These are phyloP conservation scores for Kradibia gibbosae DNA, from an alignment of 1,140 invertebrate genomes.

Conservation along the genomic window DNA sequence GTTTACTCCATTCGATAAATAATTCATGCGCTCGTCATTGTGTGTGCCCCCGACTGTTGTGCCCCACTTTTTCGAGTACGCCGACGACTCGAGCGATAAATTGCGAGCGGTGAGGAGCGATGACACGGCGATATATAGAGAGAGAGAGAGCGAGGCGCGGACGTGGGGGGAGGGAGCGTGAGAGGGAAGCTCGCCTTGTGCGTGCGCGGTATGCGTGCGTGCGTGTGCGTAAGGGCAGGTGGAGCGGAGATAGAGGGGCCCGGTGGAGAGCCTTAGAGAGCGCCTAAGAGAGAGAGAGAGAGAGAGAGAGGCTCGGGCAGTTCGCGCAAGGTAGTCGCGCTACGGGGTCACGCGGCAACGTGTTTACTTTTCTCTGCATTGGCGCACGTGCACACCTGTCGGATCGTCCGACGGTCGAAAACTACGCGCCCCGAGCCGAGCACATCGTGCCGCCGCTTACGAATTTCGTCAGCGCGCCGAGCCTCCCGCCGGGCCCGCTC, in stretches of 20 bases:
- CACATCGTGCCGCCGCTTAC: not conserved
- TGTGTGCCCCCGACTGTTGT: not conserved
- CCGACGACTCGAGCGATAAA: not conserved
- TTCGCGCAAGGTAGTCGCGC: not conserved
- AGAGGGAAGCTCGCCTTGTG: not conserved
- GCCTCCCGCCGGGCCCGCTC: not conserved
- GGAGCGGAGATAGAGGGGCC: not conserved
- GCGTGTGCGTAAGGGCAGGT: not conserved
- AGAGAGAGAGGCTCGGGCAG: not conserved
- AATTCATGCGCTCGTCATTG: not conserved
- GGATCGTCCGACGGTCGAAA: not conserved
- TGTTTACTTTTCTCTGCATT: not conserved
- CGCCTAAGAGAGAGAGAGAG: conserved; percentile 10
- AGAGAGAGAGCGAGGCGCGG: not conserved
- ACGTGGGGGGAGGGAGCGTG: not conserved
- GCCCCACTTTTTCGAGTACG: not conserved
- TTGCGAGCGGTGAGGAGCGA: not conserved
- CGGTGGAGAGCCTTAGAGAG: no score
- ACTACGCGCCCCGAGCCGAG: not conserved
- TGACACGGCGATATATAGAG: not conserved
- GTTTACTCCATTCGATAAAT: conserved; percentile 8
- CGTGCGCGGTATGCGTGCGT: not conserved
- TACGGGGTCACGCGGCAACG: not conserved
- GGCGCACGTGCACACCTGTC: conserved; percentile 1
- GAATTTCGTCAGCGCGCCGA: not conserved